Base-by-base conservation (phyloP, 2,888 invertebrate species). In the Nomada goodeniana region DNA sequence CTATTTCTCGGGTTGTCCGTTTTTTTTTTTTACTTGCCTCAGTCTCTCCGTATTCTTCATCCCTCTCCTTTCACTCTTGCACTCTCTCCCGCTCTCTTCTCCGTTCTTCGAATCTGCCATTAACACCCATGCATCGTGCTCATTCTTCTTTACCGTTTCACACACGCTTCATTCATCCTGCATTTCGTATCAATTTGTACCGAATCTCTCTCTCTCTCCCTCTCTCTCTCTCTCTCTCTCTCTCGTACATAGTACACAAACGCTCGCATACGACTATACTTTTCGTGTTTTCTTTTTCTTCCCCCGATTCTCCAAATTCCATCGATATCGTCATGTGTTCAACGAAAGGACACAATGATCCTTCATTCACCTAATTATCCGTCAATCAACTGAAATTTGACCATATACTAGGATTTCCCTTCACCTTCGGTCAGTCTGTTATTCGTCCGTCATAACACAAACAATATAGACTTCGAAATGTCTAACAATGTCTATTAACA, bases 401-500 rank as follows among this genome's bases (percentile, higher is more conserved):
- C 57, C 76, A 53, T 60, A 67, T 65, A 68, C 72, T 83, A 81
- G 55, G 71, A 74, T 65, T 59, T 71, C 61, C 73, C 42, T 61
- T 65, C 70, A 64, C 76, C 57, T 57, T 68, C 70, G 71, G 74
- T 71, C 78, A 76, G 85, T 85, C 83, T 69, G 80, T 70, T 60
- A 83, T 80, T 88, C 78, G 88, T 88, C 86, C 86, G 85, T 86
- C 88, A 86, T 91, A 92, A 92, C 91, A 91, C 91, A 91, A 91
- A 90, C 89, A 91, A 89, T 93, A 93, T 93, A 93, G 91, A 93
- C 93, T 93, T 91, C 88, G 91, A 93, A 93, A 93, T 91, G 92
- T 93, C 92, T 93, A 93, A 93, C 93, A 94, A 93, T 92, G 91
- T 91, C 89, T 92, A 92, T 90, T 91, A 92, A 90, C 90, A 91